phyloP scores from a whole-genome alignment of 1,140 invertebrate species.

The Phortica variegata region DNA sequence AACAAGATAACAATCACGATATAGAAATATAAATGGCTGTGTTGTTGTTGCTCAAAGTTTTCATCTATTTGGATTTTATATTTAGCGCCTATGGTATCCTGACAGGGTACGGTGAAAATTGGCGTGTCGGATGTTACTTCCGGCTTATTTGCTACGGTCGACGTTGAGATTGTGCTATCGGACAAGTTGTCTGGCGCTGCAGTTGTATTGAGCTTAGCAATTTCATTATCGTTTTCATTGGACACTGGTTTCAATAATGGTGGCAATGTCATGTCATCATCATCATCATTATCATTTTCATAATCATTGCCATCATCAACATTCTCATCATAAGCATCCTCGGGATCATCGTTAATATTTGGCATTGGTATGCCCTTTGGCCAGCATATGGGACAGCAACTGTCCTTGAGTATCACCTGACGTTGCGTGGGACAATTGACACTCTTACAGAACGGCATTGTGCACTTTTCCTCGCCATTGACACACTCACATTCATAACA shows the following conservation, averaged over 20 bases:
- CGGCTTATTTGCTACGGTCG: neutral
- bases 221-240: slow-evolving; percentile 1
- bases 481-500: slow-evolving; percentile 45
- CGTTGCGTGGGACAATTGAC: slow-evolving; percentile 40
- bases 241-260: neutral
- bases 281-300: slow-evolving; percentile 14
- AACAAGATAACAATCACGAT: slow-evolving; percentile 12
- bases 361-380: slow-evolving; percentile 40
- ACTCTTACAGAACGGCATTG: slow-evolving; percentile 33
- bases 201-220: slow-evolving; percentile 4
- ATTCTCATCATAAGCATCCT: neutral
- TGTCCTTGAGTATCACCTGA: slow-evolving; percentile 37
- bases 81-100: slow-evolving; percentile 1
- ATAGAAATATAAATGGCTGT: slow-evolving; percentile 10
- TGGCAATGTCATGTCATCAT: slow-evolving; percentile 1
- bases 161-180: neutral
- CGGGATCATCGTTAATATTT: slow-evolving; percentile 13
- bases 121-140: neutral
- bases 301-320: slow-evolving; percentile 17
- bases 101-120: slow-evolving; percentile 13
- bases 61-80: no score
- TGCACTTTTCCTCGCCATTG: slow-evolving; percentile 39
- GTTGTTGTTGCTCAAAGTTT: no score
- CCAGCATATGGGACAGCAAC: slow-evolving; percentile 50
- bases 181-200: neutral